A percentile compares a stretch with the other conserved stretches of the same genome.
Conservation (phyloP, 2,113 vertebrate species). For the Oreochromis aureus region DNA sequence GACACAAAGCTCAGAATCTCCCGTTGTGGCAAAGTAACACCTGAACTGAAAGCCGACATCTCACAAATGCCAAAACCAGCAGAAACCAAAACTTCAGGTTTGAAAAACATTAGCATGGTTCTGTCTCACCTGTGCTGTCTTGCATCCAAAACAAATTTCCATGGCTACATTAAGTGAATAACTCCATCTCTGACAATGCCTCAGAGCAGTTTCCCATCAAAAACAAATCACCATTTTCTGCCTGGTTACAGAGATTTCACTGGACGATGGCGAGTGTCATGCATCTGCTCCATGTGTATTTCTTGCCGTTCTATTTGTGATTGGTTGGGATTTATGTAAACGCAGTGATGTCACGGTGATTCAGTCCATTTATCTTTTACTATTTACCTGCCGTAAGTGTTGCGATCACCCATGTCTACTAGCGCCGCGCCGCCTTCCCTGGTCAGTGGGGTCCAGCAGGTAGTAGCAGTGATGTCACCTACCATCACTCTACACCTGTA, state of each 20-base stretch:
- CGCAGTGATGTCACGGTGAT: not conserved
- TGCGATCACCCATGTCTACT: not conserved
- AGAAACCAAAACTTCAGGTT: too few species aligned
- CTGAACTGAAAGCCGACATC: too few species aligned
- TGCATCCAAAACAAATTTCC: not conserved
- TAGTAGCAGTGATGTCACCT: not conserved
- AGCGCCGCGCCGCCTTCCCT: not conserved
- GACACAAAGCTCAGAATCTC: too few species aligned
- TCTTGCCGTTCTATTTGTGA: not conserved
- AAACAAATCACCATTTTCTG: not conserved
- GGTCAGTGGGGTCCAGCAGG: not conserved
- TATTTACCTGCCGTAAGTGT: not conserved
- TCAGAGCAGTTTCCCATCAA: not conserved
- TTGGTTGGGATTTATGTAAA: not conserved
- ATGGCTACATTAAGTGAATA: not conserved
- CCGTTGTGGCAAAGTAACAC: too few species aligned
- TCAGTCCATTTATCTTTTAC: not conserved
- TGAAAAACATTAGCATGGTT: too few species aligned
- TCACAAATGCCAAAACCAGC: too few species aligned
- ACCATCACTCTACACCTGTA: not conserved
- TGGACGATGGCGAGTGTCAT: not conserved
- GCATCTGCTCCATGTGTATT: not conserved
- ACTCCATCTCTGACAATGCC: not conserved
- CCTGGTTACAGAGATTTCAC: not conserved
- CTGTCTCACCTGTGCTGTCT: not conserved